Percentiles rank a stretch among this genome's conserved stretches.
Evolutionary conservation across 2,113 vertebrate genomes (phyloP).

Genomic region (Cyprinodon variegatus): DNA sequence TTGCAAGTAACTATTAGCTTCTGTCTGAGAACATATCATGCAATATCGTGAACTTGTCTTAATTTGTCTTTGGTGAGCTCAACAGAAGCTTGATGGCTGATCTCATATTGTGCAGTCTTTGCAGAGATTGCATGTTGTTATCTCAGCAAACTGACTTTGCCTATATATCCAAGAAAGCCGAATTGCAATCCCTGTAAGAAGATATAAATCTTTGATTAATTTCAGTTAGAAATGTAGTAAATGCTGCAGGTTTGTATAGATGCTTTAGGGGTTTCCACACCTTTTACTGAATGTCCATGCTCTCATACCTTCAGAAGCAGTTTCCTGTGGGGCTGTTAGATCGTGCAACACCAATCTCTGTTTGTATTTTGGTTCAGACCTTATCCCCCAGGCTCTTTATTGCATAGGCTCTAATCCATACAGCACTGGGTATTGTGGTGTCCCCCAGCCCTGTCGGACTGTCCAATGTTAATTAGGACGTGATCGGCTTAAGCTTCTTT

Average conservation of each 20-base stretch:
- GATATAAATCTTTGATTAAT: background rate
- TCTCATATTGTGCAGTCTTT: background rate
- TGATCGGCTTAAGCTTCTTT: constrained; percentile 71
- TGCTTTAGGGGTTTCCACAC: background rate
- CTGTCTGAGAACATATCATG: background rate
- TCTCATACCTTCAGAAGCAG: background rate
- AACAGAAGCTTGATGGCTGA: background rate
- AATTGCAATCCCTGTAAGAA: background rate
- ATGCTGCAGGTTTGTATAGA: background rate
- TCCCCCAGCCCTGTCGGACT: constrained; percentile 56
- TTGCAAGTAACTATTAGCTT: background rate
- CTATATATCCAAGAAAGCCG: background rate
- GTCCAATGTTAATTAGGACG: constrained; percentile 71
- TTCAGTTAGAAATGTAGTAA: background rate
- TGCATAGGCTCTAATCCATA: constrained; percentile 50
- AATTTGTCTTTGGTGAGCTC: background rate
- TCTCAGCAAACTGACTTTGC: too few relatives aligned
- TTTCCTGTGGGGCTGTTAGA: background rate
- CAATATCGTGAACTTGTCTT: background rate
- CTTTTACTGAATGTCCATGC: background rate
- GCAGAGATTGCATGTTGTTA: background rate
- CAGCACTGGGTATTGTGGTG: constrained; percentile 44
- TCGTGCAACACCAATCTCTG: constrained; percentile 2
- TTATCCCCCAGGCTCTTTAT: background rate
- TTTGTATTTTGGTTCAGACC: constrained; percentile 10